phyloP scores from a whole-genome alignment of 2,797 vertebrate species.

The Hipposideros larvatus region DNA sequence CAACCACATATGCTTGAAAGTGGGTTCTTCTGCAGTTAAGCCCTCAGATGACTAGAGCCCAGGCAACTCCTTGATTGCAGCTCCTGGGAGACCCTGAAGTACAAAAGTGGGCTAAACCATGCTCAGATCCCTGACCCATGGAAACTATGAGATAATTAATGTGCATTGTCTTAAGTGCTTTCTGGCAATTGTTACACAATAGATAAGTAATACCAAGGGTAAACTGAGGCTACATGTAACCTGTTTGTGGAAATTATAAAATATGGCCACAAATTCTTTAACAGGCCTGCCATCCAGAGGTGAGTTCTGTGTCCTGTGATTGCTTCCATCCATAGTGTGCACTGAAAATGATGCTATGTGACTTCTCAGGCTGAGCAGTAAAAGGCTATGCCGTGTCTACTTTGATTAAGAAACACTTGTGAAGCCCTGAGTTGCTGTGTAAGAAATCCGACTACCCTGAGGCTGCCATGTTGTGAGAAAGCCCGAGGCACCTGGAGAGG shows the following conservation, averaged over 20 bases:
- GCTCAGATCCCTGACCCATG: not conserved
- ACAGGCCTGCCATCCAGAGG: not conserved
- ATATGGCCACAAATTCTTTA: not conserved
- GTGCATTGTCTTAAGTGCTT: not conserved
- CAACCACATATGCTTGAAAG: not conserved
- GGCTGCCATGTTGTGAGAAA: not conserved
- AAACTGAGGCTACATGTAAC: not conserved
- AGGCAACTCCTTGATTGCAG: not conserved
- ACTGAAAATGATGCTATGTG: not conserved
- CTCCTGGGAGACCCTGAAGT: not conserved
- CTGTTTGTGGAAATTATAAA: not conserved
- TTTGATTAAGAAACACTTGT: not conserved
- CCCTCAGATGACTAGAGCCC: not conserved
- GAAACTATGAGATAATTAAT: not conserved
- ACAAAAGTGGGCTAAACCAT: not conserved
- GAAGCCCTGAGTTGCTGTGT: not conserved
- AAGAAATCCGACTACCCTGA: not conserved
- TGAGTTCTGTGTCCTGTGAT: not conserved
- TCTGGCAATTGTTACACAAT: not conserved
- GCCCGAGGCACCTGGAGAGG: not conserved
- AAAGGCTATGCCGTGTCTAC: not conserved
- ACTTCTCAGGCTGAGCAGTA: not conserved
- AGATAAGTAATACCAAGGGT: not conserved
- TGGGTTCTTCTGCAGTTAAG: not conserved
- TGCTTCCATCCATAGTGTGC: not conserved